Evolutionary conservation across 92 coral and sea anemone genomes (phyloP).

Genomic region (Pocillopora meandrina): DNA sequence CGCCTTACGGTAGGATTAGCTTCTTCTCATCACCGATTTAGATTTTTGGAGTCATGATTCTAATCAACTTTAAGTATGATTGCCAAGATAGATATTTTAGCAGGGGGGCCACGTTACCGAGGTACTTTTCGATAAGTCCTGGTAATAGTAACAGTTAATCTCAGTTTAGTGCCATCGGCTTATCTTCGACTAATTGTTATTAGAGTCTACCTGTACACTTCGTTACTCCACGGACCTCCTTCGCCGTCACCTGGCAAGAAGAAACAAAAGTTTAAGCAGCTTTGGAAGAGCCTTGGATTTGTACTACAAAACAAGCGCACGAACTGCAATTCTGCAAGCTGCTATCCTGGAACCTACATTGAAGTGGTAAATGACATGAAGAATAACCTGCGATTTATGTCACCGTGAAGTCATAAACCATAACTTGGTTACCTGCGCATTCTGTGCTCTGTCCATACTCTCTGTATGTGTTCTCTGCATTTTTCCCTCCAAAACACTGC

Average conservation of each 20-base stretch:
- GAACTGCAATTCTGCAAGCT: too few species aligned
- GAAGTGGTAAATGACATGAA: background rate
- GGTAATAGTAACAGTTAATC: background rate
- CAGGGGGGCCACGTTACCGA: too few species aligned
- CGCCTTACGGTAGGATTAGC: too few species aligned
- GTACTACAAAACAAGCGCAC: background rate
- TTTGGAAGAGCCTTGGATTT: background rate
- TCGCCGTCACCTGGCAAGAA: constrained; percentile 84
- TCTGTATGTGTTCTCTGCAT: constrained; percentile 71
- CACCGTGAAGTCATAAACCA: background rate
- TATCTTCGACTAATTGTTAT: background rate
- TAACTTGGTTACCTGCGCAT: constrained; percentile 67
- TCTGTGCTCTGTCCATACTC: constrained; percentile 67
- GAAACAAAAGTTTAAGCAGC: background rate
- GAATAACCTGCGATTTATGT: background rate
- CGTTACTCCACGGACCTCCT: constrained; percentile 94
- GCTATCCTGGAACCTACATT: too few species aligned
- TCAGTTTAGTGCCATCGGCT: background rate
- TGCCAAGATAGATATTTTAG: too few species aligned
- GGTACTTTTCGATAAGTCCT: background rate
- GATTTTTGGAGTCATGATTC: too few species aligned
- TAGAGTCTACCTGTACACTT: constrained; percentile 85
- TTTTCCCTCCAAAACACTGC: constrained; percentile 87
- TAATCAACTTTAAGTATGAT: too few species aligned
- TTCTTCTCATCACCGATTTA: too few species aligned